Percentiles rank a stretch among this genome's conserved stretches.
These are phyloP conservation scores for Propithecus coquereli DNA, from an alignment of 2,113 vertebrate genomes.

Conservation along the genomic window DNA sequence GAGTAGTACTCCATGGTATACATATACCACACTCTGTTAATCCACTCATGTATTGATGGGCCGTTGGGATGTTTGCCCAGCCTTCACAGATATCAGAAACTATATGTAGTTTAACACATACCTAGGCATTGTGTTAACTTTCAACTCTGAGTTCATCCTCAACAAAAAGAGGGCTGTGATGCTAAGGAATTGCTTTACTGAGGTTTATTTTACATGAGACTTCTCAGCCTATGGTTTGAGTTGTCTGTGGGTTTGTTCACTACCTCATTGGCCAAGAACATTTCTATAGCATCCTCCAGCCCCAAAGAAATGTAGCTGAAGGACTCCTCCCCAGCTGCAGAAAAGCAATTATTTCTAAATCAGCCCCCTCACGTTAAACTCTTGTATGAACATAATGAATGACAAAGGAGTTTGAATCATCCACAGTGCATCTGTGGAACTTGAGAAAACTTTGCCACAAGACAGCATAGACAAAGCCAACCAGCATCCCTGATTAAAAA, in stretches of 20 bases:
- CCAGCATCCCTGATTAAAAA: conserved; percentile 42
- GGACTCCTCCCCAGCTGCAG: background rate
- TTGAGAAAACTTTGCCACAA: conserved; percentile 46
- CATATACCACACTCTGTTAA: no score
- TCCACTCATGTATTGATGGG: no score
- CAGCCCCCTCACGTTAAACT: conserved; percentile 15
- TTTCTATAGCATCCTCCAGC: background rate
- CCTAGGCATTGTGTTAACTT: background rate
- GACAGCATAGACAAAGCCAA: conserved; percentile 31
- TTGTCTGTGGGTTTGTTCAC: background rate
- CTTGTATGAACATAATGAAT: background rate
- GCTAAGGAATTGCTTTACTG: background rate
- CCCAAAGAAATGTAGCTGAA: background rate
- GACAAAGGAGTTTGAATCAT: conserved; percentile 60
- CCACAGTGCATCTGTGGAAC: conserved; percentile 46
- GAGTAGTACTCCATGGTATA: no score
- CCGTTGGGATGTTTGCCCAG: no score
- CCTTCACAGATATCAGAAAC: no score
- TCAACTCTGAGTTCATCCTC: background rate
- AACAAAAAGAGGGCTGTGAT: background rate
- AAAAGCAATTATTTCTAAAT: conserved; percentile 33
- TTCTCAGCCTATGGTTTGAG: background rate
- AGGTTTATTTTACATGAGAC: background rate
- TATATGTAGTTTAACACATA: no score
- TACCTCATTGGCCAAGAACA: background rate